Evolutionary conservation across 2,888 invertebrate species (phyloP), one percentile per base, ranked within the genome.

Genomic region (Pristionchus fissidentatus): DNA sequence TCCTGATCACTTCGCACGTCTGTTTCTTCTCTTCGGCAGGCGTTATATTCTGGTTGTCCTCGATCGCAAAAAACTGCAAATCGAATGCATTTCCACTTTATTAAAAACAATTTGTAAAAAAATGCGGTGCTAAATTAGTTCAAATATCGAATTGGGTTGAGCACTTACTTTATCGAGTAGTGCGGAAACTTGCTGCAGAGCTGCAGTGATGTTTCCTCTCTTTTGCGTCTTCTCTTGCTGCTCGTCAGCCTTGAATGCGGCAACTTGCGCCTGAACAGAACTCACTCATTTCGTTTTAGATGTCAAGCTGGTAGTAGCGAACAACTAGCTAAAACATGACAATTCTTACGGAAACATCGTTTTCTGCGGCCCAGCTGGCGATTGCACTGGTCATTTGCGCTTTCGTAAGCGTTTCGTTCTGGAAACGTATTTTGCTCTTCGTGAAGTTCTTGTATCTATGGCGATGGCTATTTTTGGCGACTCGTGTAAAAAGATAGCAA

Each of bases 31-130:
- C 70, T 26, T 70, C n/a, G 13, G n/a, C n/a, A 38, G 70, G 43
- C 22, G 70, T 70, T 26, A 70, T 38, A 70, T 26, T 70, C 70
- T 41, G 41, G 26, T 70, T 70, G 43, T 70, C 70, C 10, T 70
- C 70, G 70, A 70, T 70, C n/a, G 43, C 70, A 26, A 41, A 41
- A 26, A 70, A 10, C 70, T 70, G 43, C 1, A 41, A 41, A 66
- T 38, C 10, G 1, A 43, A 0, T n/a, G 13, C 22, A 41, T 22
- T 7, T 5, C 1, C 0, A 0, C 15, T 26, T 1, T 0, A 66
- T 38, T 41, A 0, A 1, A 7, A 41, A n/a, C 15, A 10, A 32
- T 3, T n/a, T n/a, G n/a, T n/a, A n/a, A n/a, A n/a, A n/a, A n/a
- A n/a, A n/a, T n/a, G n/a, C n/a, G n/a, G n/a, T n/a, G n/a, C n/a